A percentile compares a stretch with the other conserved stretches of the same genome.
phyloP scores from a whole-genome alignment of 2,797 vertebrate genomes.

The Varecia variegata region DNA sequence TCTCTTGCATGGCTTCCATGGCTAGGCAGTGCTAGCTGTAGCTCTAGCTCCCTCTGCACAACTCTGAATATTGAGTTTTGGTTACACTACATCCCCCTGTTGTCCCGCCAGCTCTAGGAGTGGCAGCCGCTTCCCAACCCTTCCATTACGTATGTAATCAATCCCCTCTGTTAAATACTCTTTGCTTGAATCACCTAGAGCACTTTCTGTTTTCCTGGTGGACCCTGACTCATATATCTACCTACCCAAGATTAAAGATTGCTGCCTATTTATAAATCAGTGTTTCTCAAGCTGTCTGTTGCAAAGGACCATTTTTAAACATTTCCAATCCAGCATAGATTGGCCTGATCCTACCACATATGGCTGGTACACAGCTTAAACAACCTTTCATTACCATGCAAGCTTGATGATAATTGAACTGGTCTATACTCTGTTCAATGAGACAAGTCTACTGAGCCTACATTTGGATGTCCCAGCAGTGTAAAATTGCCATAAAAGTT shows the following conservation, averaged over 20 bases:
- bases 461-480: background rate
- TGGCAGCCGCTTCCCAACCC: background rate
- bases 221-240: background rate
- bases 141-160: background rate
- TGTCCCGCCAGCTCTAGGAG: background rate
- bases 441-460: background rate
- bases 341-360: background rate
- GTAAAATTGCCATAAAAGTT: background rate
- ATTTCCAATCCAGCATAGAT: background rate
- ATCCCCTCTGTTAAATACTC: background rate
- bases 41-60: background rate
- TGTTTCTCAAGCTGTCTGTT: background rate
- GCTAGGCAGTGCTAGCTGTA: background rate
- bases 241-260: background rate
- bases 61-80: background rate
- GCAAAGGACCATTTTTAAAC: background rate
- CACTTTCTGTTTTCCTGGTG: background rate
- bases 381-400: background rate
- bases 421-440: background rate
- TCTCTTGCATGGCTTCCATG: background rate
- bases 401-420: background rate
- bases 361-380: background rate
- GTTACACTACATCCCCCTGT: fast-evolving
- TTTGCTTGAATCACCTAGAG: background rate
- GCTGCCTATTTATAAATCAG: background rate